Conservation (phyloP, 2,113 vertebrate genomes). For the mouse (Mus musculus) region GRCm39 chr11:95941501-95942000, state of each 20-base stretch:
- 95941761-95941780: background rate
- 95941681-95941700: background rate
- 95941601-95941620: too few species aligned
- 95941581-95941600: too few species aligned
- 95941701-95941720: background rate
- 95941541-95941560: too few species aligned
- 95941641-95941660: too few species aligned
- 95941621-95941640: too few species aligned
- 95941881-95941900: background rate
- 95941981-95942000: background rate
- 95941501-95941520: background rate
- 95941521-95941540: background rate
- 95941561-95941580: too few species aligned
- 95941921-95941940: background rate
- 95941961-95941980: constrained; percentile 6
- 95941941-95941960: background rate
- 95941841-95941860: background rate
- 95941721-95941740: background rate
- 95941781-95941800: background rate
- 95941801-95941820: background rate
- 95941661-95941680: too few species aligned
- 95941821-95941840: background rate
- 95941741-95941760: background rate
- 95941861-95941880: background rate
- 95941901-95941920: background rate